Conservation (phyloP, 2,888 invertebrate genomes). For the Acanthosepion esculentum region DNA sequence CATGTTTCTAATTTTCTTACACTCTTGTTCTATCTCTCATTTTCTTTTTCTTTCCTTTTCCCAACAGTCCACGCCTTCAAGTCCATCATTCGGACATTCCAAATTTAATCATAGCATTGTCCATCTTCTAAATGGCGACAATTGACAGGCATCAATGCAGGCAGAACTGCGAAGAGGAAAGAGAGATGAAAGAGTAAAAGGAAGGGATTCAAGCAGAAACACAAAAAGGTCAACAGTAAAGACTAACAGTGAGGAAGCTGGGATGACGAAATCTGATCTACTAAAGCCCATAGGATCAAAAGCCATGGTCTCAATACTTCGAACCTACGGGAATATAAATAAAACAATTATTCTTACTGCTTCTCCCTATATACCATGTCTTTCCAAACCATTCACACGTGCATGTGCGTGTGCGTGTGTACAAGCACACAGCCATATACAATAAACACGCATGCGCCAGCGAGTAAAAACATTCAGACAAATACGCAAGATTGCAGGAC, state of each 20-base stretch:
- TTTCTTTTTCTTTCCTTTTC: background rate
- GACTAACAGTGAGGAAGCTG: background rate
- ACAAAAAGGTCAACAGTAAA: background rate
- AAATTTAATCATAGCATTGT: background rate
- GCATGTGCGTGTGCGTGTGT: background rate
- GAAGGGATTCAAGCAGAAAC: background rate
- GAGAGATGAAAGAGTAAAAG: background rate
- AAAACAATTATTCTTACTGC: background rate
- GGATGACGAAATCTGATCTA: background rate
- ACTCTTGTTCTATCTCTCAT: too few relatives aligned
- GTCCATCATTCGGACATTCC: constrained; percentile 33
- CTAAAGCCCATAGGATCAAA: background rate
- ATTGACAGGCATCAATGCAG: background rate
- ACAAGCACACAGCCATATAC: background rate
- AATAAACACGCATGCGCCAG: background rate
- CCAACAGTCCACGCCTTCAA: background rate
- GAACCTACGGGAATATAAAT: background rate
- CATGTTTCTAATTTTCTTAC: too few relatives aligned
- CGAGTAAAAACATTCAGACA: background rate
- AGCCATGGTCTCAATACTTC: background rate
- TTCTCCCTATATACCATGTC: background rate
- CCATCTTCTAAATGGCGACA: background rate
- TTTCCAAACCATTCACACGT: background rate
- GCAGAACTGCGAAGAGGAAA: background rate
- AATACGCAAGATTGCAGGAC: background rate